These are phyloP conservation scores for Urocitellus parryii DNA, from an alignment of 2,113 vertebrate species.

Conservation along the genomic window DNA sequence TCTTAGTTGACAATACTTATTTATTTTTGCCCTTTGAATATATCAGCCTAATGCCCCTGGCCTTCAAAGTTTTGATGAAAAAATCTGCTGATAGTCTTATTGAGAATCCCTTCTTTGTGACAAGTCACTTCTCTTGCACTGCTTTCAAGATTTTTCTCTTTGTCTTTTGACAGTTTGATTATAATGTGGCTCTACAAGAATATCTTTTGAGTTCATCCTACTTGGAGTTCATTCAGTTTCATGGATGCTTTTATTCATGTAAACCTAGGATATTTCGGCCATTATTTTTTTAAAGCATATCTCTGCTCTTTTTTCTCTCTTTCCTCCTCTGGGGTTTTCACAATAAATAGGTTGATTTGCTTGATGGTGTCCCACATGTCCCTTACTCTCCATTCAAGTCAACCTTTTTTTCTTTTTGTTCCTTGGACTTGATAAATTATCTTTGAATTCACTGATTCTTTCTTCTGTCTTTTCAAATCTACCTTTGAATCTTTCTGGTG, in stretches of 20 bases:
- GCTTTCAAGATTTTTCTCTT: background rate
- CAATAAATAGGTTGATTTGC: background rate
- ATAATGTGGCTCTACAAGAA: background rate
- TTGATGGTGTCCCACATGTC: background rate
- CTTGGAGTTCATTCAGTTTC: background rate
- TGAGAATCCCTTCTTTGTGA: background rate
- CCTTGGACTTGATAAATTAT: background rate
- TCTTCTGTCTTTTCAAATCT: background rate
- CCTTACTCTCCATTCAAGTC: background rate
- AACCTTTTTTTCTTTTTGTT: background rate
- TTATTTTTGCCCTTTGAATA: background rate
- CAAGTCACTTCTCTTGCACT: background rate
- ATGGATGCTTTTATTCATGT: background rate
- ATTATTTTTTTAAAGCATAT: conserved; percentile 9
- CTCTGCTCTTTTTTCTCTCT: background rate
- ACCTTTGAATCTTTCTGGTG: background rate
- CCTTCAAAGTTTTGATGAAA: background rate
- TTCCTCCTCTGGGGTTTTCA: background rate
- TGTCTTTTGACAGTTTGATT: background rate
- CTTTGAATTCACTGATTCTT: background rate
- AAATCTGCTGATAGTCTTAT: background rate
- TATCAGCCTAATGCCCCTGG: background rate
- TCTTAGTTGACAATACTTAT: background rate
- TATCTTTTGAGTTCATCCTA: too few species aligned
- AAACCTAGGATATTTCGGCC: background rate